Evolutionary conservation across 2,797 vertebrate genomes (phyloP).

Genomic region (Hylomyscus alleni): DNA sequence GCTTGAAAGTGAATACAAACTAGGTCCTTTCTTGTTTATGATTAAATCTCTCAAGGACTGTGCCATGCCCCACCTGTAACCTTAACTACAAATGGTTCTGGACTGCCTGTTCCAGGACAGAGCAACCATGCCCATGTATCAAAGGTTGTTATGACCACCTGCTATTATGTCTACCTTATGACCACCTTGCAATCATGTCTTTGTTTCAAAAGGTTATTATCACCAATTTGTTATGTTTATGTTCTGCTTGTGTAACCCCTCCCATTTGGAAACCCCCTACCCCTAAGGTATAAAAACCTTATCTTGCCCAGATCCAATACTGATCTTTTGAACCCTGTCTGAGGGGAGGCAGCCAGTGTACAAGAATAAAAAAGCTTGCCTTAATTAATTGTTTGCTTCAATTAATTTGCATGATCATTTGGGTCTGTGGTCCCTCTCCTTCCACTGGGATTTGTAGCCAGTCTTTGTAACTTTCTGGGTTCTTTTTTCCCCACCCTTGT

Average conservation of each 20-base stretch:
- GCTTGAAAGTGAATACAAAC: not conserved
- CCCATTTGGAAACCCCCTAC: not conserved
- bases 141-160: not conserved
- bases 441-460: not conserved
- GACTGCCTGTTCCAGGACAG: not conserved
- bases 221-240: not conserved
- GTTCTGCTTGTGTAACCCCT: not conserved
- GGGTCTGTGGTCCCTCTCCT: not conserved
- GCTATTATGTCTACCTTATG: not conserved
- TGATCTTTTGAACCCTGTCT: not conserved
- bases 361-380: not conserved
- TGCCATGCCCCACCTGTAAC: not conserved
- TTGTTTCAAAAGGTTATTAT: not conserved
- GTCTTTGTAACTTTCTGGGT: not conserved
- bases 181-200: not conserved
- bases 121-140: not conserved
- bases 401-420: not conserved
- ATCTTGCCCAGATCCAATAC: not conserved
- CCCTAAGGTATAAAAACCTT: not conserved
- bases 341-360: not conserved
- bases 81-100: not conserved
- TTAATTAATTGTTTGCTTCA: not conserved
- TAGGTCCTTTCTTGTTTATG: not conserved
- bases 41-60: not conserved
- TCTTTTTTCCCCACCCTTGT: not conserved